Base-by-base conservation (phyloP, 2,797 vertebrate species). In the Brotula barbata region DNA sequence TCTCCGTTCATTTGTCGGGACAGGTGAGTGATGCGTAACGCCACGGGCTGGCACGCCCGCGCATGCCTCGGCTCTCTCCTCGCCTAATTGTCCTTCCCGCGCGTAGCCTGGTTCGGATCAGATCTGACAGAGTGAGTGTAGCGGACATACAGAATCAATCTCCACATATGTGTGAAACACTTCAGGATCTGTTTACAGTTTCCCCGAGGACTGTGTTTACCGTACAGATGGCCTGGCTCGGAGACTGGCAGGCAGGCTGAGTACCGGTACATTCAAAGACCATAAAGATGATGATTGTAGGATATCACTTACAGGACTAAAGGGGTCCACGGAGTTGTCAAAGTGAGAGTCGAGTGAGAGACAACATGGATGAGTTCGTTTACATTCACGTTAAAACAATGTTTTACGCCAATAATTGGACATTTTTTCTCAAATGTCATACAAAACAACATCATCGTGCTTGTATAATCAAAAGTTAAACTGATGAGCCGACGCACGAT, bases 11-110 rank as follows among this genome's bases (percentile, higher is more conserved):
- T 95, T 92, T 92, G 75, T 73, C 69, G 61, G 71, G 87, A 90
- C 93, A 95, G 93, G 94, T 96, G 91, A 91, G 84, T 92, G 93
- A 94, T 93, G 88, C 86, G 80, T 87, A 91, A 73, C 90, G 92
- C 92, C 92, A 92, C 80, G 70, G 83, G 84, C 78, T 90, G 92
- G 92, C 91, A 91, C 87, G 78, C 86, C 78, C 80, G 87, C 77
- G 82, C 88, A 88, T 84, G 88, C 85, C 91, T 88, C 87, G 84
- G 81, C 80, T 88, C 89, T 86, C 91, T 91, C 90, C 91, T 73
- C 86, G 42, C 79, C 34, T 94, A 93, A 95, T 93, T 94, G 90
- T 90, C 88, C 87, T 92, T 93, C 92, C 92, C 91, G 87, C 85
- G 80, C 75, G 46, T 89, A 54, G 70, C 68, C 93, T 95, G 94